Conservation (phyloP, 2,888 invertebrate genomes). For the Rugalucina vietnamica region DNA sequence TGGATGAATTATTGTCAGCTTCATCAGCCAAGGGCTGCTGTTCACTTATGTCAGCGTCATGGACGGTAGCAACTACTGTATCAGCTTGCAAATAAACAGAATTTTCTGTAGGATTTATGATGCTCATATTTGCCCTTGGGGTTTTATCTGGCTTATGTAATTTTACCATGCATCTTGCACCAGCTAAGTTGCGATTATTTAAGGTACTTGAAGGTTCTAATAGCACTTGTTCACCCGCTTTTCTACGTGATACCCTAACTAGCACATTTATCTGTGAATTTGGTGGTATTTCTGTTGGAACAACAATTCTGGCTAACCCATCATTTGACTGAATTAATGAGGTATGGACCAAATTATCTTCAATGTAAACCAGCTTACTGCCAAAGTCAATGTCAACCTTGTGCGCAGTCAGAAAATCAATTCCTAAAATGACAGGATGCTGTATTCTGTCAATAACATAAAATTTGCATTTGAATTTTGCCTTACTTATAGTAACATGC, state of each 20-base stretch:
- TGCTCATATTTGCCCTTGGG: not conserved
- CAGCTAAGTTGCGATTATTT: not conserved
- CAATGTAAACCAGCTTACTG: not conserved
- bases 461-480: not conserved
- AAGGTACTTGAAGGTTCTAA: not conserved
- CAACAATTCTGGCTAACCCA: not conserved
- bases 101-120: not conserved
- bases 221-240: not conserved
- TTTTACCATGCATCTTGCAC: slow-evolving; percentile 4
- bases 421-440: slow-evolving; percentile 14
- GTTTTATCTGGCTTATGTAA: not conserved
- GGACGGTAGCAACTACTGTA: slow-evolving; percentile 11
- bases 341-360: not conserved
- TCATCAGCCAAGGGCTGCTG: not conserved
- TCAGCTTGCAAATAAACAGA: not conserved
- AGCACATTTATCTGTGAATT: not conserved
- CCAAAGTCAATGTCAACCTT: slow-evolving; percentile 6
- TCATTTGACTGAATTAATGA: not conserved
- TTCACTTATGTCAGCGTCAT: not conserved
- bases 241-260: not conserved
- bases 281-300: not conserved
- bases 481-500: not conserved
- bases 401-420: not conserved
- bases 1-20: too few relatives aligned
- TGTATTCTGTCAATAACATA: not conserved